phyloP scores from a whole-genome alignment of 2,888 invertebrate species.

The Himalopsyche anomala region DNA sequence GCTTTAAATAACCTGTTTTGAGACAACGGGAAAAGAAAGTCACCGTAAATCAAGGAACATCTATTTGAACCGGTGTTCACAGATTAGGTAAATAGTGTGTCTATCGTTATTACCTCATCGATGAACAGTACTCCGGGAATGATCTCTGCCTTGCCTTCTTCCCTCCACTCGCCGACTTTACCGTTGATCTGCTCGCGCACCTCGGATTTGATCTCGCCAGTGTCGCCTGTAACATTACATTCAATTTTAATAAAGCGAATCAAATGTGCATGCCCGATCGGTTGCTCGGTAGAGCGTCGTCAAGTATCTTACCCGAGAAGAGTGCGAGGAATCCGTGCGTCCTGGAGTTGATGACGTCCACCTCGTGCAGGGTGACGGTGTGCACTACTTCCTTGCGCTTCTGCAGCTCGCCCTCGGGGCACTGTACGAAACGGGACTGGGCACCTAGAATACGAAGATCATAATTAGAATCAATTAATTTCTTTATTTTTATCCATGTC shows the following conservation, averaged over 20 bases:
- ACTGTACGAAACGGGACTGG: slow-evolving; percentile 94
- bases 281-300: no score
- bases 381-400: slow-evolving; percentile 98
- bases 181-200: slow-evolving; percentile 98
- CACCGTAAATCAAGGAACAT: no score
- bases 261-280: no score
- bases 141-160: slow-evolving; percentile 99
- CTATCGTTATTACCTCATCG: slow-evolving; percentile 83
- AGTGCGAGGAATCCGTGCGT: slow-evolving; percentile 98
- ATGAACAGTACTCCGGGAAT: slow-evolving; percentile 98
- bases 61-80: no score
- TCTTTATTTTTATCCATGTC: no score
- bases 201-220: slow-evolving; percentile 98
- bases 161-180: slow-evolving; percentile 98
- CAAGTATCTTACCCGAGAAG: slow-evolving; percentile 84
- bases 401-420: slow-evolving; percentile 98
- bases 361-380: slow-evolving; percentile 98
- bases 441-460: slow-evolving; percentile 72
- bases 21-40: no score
- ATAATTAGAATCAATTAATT: no score
- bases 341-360: slow-evolving; percentile 98
- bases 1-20: no score
- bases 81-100: no score
- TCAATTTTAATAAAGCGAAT: background rate
- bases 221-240: slow-evolving; percentile 83